Conservation (phyloP, 2,113 vertebrate genomes). For the Bambusicola thoracicus region DNA sequence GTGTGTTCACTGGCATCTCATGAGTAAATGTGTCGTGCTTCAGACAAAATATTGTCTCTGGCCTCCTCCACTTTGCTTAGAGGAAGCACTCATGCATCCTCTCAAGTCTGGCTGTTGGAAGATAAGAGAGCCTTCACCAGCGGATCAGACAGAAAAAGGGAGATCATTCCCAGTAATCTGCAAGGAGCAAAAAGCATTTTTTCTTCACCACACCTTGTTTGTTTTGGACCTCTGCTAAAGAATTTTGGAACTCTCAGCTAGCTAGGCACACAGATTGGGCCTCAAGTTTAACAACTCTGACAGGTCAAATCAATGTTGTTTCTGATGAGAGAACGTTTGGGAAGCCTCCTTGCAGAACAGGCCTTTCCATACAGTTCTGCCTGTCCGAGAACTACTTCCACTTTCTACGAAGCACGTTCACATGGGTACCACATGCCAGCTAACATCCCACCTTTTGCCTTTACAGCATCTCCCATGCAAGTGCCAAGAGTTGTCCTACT, state of each 20-base stretch:
- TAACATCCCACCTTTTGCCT: not conserved
- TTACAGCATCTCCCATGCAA: not conserved
- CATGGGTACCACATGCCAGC: not conserved
- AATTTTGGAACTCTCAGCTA: not conserved
- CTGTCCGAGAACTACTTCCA: not conserved
- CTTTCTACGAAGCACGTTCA: not conserved
- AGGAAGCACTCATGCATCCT: conserved; percentile 2
- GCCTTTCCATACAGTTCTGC: not conserved
- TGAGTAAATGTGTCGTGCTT: not conserved
- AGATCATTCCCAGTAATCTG: not conserved
- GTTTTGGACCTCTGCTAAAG: conserved; percentile 18
- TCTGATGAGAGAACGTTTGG: not conserved
- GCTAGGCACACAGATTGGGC: not conserved
- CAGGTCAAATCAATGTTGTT: not conserved
- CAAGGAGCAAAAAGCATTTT: not conserved
- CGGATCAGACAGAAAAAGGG: conserved; percentile 7
- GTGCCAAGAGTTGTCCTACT: not conserved
- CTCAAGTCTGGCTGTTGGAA: not conserved
- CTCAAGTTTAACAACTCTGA: conserved; percentile 6
- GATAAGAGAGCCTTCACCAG: not conserved
- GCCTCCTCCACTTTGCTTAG: not conserved
- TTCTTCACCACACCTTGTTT: not conserved
- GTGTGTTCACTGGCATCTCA: not conserved
- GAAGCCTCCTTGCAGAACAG: conserved; percentile 4
- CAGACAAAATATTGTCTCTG: conserved; percentile 2